Conservation (phyloP, 1,140 invertebrate genomes). For the Drosophila murphyi region DNA sequence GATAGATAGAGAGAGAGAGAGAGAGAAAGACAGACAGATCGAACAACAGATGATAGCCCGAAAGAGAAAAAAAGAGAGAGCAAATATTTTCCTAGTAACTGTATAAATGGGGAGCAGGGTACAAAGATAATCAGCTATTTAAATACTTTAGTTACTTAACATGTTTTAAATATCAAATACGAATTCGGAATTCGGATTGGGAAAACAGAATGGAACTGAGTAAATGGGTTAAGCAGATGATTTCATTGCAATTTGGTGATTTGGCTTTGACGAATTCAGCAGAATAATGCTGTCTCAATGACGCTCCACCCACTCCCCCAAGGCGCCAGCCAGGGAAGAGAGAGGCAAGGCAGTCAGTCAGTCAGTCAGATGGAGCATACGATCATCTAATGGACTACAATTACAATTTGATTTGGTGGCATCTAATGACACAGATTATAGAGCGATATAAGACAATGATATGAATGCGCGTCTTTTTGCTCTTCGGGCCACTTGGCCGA, state of each 20-base stretch:
- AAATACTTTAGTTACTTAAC: background rate
- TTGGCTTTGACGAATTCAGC: background rate
- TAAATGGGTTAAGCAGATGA: background rate
- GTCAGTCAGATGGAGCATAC: slow-evolving; percentile 6
- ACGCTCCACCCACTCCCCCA: background rate
- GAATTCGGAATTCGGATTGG: background rate
- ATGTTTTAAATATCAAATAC: no score
- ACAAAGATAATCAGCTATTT: no score
- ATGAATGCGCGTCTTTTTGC: background rate
- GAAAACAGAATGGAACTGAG: no score
- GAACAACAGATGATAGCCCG: no score
- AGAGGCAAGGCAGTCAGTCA: background rate
- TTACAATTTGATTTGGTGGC: slow-evolving; percentile 29
- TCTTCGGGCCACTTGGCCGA: slow-evolving; percentile 17
- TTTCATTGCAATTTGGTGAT: background rate
- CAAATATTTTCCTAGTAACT: no score
- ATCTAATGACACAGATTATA: slow-evolving; percentile 31
- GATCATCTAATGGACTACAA: slow-evolving; percentile 18
- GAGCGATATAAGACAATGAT: slow-evolving; percentile 22
- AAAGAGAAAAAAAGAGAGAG: no score
- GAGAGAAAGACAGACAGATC: no score
- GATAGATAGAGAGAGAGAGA: no score
- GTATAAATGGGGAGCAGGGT: no score
- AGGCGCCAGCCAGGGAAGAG: background rate
- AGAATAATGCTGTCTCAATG: background rate